Evolutionary conservation across 2,113 vertebrate genomes (phyloP), one percentile per base, ranked within the genome.

Genomic region (Muscicapa adusta): DNA sequence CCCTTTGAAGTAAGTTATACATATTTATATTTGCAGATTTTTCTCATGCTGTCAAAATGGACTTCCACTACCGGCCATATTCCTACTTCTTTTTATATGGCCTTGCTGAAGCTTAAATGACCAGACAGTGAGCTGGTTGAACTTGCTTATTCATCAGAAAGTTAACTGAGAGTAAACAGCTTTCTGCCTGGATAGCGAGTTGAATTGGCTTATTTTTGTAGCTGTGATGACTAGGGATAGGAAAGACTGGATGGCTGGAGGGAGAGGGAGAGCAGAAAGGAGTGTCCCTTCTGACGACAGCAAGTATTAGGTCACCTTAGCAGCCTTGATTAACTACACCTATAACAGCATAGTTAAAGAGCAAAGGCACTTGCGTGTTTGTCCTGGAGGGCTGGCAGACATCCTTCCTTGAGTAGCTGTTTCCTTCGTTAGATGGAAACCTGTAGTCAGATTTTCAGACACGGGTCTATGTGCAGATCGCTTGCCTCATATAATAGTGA

Each of bases 351-450:
- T 26, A 63, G 65, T 85, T 89, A 25, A n/a, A 79, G 87, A 58
- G 74, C 68, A 31, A 66, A 91, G 70, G 71, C 40, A 17, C 42
- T 92, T 5, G 3, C 12, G 3, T 91, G 61, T 88, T 92, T 92
- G 70, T 81, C 70, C 80, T 83, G 78, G 53, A n/a, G 4, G 48
- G 61, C 88, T 94, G 79, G 62, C 68, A 87, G 88, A 40, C 78
- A 38, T 94, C 88, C 78, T 91, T 93, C 50, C 71, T 68, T 43
- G 82, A 85, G 67, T 18, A 77, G 88, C 60, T 74, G 36, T 76
- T 96, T 96, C 88, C 89, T 96, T 95, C 78, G 75, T 85, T 88
- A 61, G 74, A 53, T 91, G 93, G 77, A 95, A 93, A 83, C 62
- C 74, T 85, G n/a, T 45, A 51, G 58, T 50, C 22, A 18, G 36